These are phyloP conservation scores for Denticeps clupeoides DNA, from an alignment of 2,797 vertebrate genomes.

Conservation along the genomic window DNA sequence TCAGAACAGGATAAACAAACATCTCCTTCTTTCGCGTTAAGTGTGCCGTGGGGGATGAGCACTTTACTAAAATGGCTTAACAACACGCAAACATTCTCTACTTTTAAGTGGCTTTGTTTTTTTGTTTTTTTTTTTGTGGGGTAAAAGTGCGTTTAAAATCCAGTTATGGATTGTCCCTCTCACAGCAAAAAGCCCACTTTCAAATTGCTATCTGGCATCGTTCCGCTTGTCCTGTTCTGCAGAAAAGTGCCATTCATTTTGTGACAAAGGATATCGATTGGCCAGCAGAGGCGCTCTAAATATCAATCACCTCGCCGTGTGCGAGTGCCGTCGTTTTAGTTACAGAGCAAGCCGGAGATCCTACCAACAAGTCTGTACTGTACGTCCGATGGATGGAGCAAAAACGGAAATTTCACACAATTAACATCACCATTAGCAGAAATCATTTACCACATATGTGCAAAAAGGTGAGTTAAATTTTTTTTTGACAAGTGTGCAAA, in stretches of 20 bases:
- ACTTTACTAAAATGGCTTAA: slow-evolving; percentile 9
- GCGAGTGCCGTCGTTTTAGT: slow-evolving; percentile 42
- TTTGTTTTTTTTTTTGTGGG: not conserved
- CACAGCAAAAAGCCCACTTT: slow-evolving; percentile 33
- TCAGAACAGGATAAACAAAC: not conserved
- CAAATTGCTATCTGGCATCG: slow-evolving; percentile 33
- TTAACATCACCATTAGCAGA: too few relatives aligned
- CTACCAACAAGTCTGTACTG: too few relatives aligned
- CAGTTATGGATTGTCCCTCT: slow-evolving; percentile 27
- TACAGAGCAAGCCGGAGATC: too few relatives aligned
- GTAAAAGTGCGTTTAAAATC: not conserved
- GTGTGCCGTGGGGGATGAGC: not conserved
- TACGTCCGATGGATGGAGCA: too few relatives aligned
- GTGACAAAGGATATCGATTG: slow-evolving; percentile 52
- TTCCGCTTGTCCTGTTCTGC: slow-evolving; percentile 42
- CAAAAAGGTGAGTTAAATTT: too few relatives aligned
- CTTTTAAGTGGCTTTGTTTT: slow-evolving; percentile 14
- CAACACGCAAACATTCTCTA: slow-evolving; percentile 14
- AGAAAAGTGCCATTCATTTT: slow-evolving; percentile 41
- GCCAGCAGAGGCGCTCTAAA: slow-evolving; percentile 34
- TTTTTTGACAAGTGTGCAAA: too few relatives aligned
- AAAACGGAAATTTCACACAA: too few relatives aligned
- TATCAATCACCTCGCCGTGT: slow-evolving; percentile 28
- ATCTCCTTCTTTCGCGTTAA: not conserved
- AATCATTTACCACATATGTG: too few relatives aligned